Evolutionary conservation across 2,797 vertebrate species (phyloP), one percentile per base, ranked within the genome.

Genomic region (Buceros bicornis): DNA sequence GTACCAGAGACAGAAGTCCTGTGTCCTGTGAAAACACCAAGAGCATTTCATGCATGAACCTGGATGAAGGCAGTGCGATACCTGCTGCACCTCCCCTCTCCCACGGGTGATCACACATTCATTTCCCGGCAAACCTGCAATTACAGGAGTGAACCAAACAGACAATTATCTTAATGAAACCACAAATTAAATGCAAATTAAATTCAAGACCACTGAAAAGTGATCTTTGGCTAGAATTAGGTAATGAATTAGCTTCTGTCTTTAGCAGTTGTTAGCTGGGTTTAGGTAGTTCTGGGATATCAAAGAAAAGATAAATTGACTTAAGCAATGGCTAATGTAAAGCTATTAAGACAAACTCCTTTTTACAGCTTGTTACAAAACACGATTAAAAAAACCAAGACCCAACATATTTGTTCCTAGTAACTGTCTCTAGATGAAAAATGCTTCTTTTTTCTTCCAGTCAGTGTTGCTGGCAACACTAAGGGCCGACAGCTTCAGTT

Each of bases 151-250:
- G 92, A 98, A 85, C 93, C 91, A 93, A 78, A 91, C 40, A 89
- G 84, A 86, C 64, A 88, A 87, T 97, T 96, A 97, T 81, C 88
- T 87, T 78, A 84, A 97, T 78, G 69, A 97, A 97, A 96, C 94
- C 87, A 92, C 43, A 2, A 97, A 97, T 96, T 96, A 97, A 96
- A 96, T 91, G 83, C 37, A 91, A 96, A 97, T 96, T 95, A 92
- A 90, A 93, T 87, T 81, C 92, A 42, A 94, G 85, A 91, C 89
- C 92, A 85, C 62, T 97, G 42, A 95, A 82, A 72, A 87, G 37
- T 48, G 86, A 81, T 94, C 74, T 93, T 94, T 87, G 60, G 85
- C 69, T 85, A 85, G 35, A 87, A 82, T 73, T 8, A 66, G 47
- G n/a, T 83, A 94, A 76, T 76, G 74, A 96, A 79, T 42, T 77